These are phyloP conservation scores for Aphidoletes aphidimyza DNA, from an alignment of 2,888 invertebrate species.

Conservation along the genomic window DNA sequence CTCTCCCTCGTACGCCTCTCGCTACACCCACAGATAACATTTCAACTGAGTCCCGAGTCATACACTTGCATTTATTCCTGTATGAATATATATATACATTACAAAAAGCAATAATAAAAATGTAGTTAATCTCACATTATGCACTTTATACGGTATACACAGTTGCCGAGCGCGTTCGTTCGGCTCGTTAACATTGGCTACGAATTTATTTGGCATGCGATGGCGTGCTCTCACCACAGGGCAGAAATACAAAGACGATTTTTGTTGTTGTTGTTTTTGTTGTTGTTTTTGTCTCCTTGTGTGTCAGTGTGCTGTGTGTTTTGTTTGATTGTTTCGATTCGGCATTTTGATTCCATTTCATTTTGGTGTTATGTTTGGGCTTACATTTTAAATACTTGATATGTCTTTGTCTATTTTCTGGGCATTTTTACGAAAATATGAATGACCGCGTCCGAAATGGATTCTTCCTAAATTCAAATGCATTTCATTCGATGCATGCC, in stretches of 20 bases:
- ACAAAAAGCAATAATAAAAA: slow-evolving; percentile 20
- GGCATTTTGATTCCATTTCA: background rate
- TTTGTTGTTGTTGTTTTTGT: no score
- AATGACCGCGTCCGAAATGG: no score
- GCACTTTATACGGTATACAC: slow-evolving; percentile 17
- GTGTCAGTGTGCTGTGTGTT: background rate
- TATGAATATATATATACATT: background rate
- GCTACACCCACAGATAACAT: background rate
- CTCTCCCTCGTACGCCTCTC: background rate
- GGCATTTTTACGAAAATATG: no score
- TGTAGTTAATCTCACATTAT: slow-evolving; percentile 42
- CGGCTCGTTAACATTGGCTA: slow-evolving; percentile 15
- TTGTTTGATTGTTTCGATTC: background rate
- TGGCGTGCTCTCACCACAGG: background rate
- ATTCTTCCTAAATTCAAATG: background rate
- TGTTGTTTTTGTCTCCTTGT: no score
- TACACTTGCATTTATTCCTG: slow-evolving; percentile 11
- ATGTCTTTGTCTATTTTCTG: no score
- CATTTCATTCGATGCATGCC: background rate
- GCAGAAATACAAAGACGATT: no score
- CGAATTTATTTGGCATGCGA: background rate
- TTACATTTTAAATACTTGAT: no score
- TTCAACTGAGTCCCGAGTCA: background rate
- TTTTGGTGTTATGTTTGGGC: background rate
- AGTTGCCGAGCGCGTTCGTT: background rate